A percentile compares a stretch with the other conserved stretches of the same genome.
phyloP scores from a whole-genome alignment of 2,113 vertebrate species.

The Eolophus roseicapilla region DNA sequence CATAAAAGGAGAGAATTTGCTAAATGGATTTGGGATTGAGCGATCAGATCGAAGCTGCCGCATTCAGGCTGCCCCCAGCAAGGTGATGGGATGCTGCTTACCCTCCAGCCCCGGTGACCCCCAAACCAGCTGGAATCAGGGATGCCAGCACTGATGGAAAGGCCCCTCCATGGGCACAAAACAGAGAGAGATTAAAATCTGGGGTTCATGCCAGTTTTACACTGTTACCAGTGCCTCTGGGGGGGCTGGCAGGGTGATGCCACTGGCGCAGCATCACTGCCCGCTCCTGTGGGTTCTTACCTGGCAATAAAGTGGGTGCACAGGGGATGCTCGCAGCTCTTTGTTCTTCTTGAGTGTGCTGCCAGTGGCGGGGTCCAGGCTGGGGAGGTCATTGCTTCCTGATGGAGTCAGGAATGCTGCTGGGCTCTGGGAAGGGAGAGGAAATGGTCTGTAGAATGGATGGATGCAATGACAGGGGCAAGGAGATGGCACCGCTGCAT shows the following conservation, averaged over 20 bases:
- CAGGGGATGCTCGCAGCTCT: neutral
- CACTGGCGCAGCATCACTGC: fast-evolving
- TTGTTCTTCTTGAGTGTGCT: neutral
- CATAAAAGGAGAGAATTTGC: neutral
- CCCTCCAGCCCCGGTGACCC: neutral
- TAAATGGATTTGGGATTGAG: neutral
- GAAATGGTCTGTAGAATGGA: neutral
- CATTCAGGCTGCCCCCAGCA: neutral
- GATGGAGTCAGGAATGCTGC: slow-evolving; percentile 24
- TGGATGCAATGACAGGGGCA: neutral
- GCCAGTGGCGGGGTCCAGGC: neutral
- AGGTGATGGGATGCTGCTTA: neutral
- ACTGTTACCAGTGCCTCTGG: fast-evolving
- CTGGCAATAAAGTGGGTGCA: neutral
- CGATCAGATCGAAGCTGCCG: neutral
- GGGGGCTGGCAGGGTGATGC: neutral
- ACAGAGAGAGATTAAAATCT: neutral
- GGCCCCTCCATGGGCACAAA: neutral
- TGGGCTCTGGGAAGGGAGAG: slow-evolving; percentile 41
- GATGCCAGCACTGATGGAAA: fast-evolving
- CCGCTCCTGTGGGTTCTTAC: neutral
- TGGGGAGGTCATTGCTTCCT: neutral
- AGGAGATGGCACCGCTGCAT: fast-evolving
- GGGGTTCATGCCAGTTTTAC: neutral
- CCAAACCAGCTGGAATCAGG: fast-evolving